phyloP scores from a whole-genome alignment of 2,113 vertebrate genomes.

The Lampris megalopsis region DNA sequence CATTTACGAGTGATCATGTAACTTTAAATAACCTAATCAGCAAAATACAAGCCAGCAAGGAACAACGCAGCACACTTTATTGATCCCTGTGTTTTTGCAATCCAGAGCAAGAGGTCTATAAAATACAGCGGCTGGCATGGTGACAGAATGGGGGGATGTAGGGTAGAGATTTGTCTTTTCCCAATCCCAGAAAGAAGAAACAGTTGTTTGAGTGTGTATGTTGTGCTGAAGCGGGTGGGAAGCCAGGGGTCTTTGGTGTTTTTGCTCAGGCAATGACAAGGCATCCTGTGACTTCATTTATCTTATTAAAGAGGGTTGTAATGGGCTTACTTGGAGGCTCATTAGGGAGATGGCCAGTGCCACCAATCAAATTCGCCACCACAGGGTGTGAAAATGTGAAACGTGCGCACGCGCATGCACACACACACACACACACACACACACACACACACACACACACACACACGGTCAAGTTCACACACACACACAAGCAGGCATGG shows the following conservation, averaged over 20 bases:
- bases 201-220: not conserved
- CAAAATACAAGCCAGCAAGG: not conserved
- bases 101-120: not conserved
- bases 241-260: not conserved
- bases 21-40: not conserved
- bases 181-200: slow-evolving; percentile 1
- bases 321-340: slow-evolving; percentile 35
- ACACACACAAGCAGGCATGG: not conserved
- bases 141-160: not conserved
- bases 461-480: not conserved
- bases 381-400: not conserved
- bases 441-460: slow-evolving; percentile 4
- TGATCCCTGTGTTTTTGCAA: not conserved
- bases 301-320: slow-evolving; percentile 53
- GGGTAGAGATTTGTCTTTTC: not conserved
- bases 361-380: slow-evolving; percentile 32
- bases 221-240: not conserved
- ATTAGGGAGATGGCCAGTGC: slow-evolving; percentile 48
- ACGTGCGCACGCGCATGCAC: slow-evolving; percentile 3
- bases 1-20: not conserved
- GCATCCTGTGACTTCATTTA: slow-evolving; percentile 35
- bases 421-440: slow-evolving; percentile 5
- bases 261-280: slow-evolving; percentile 18
- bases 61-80: not conserved
- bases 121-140: not conserved